Percentiles rank a stretch among this genome's conserved stretches.
Evolutionary conservation across 2,888 invertebrate species (phyloP).

Genomic region (Yponomeuta malinellus): DNA sequence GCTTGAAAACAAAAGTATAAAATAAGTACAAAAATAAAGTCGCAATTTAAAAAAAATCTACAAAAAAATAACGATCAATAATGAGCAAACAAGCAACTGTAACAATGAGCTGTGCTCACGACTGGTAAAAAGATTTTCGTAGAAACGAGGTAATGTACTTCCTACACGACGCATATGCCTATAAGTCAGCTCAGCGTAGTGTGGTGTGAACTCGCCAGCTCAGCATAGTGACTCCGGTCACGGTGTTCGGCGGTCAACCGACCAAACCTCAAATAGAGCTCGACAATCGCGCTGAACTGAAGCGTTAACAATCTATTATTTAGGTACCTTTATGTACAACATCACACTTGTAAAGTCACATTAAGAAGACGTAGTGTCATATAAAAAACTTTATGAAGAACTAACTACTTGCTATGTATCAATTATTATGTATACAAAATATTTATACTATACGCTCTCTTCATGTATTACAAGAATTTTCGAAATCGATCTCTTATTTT

Average conservation of each 20-base stretch:
- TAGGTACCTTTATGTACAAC: constrained; percentile 48
- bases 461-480: constrained; percentile 51
- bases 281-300: constrained; percentile 34
- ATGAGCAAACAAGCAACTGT: constrained; percentile 62
- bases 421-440: constrained; percentile 70
- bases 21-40: constrained; percentile 52
- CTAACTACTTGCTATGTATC: constrained; percentile 52
- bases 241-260: not conserved
- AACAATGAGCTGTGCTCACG: constrained; percentile 66
- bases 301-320: constrained; percentile 34
- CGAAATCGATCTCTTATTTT: constrained; percentile 35
- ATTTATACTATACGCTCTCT: constrained; percentile 56
- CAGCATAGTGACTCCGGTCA: too few species aligned
- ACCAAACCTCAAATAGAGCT: constrained; percentile 31
- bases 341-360: constrained; percentile 73
- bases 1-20: constrained; percentile 30
- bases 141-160: constrained; percentile 71
- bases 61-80: constrained; percentile 40
- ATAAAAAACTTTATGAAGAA: constrained; percentile 66
- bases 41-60: constrained; percentile 40
- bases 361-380: constrained; percentile 59
- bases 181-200: too few species aligned
- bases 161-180: constrained; percentile 58
- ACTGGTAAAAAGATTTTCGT: constrained; percentile 40
- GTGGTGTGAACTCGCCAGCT: too few species aligned